Base-by-base conservation (phyloP, 2,888 invertebrate species). In the Podotricha telesiphe region DNA sequence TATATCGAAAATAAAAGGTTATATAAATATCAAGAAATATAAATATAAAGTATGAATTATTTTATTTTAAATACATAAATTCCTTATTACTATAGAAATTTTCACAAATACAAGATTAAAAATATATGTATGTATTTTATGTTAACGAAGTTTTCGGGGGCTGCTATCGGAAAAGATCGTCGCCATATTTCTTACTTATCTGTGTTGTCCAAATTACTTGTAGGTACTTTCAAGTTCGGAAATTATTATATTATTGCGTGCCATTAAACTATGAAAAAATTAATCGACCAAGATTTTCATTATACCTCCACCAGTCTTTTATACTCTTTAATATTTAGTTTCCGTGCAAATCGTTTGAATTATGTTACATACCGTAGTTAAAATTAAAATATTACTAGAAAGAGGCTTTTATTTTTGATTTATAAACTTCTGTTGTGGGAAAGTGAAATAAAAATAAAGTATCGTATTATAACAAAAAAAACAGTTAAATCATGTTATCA, bases 181-280 rank as follows among this genome's bases (percentile, higher is more conserved):
- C 45, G 48, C 42, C 65, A 62, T 70, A 69, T 68, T 72, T 70
- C 37, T 48, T 37, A 47, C 63, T 72, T 68, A 70, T 68, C 66
- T 69, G 42, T 55, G 65, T 63, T 68, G 45, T 28, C 65, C 56
- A 68, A 72, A 70, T 70, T 70, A 70, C 65, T 65, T 63, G 47
- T 63, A 45, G 42, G 20, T 58, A 67, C 45, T 67, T 67, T 62
- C 61, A 62, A 68, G 61, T 67, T 72, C 22, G 13, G 58, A 70
- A 70, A 68, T 70, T 68, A 72, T 65, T 65, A 65, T 65, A 20
- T 45, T 70, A 65, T 72, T 61, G 65, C 65, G 70, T 72, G 70
- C 65, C 58, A 64, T 61, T 68, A 48, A 59, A 69, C 69, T 66
- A 71, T 71, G 71, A 67, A 68, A 71, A 68, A 65, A 65, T 58